These are phyloP conservation scores for Notocelia uddmanniana DNA, from an alignment of 2,888 invertebrate species.

Conservation along the genomic window DNA sequence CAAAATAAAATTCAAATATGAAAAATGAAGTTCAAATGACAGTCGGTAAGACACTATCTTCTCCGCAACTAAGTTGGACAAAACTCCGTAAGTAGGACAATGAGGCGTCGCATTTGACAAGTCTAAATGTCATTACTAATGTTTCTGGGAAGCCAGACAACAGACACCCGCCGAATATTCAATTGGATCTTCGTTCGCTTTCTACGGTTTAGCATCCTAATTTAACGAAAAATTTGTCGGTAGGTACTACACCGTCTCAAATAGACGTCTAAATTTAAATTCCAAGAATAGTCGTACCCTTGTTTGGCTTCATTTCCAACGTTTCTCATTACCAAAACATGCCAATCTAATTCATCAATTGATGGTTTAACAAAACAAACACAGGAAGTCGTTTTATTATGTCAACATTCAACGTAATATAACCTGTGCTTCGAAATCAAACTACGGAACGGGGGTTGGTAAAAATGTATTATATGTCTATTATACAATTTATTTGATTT, in stretches of 20 bases:
- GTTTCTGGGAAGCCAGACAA: slow-evolving; percentile 74
- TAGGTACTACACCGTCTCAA: neutral
- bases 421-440: slow-evolving; percentile 17
- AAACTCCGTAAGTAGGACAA: slow-evolving; percentile 60
- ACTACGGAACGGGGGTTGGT: slow-evolving; percentile 31
- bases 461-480: slow-evolving; percentile 19
- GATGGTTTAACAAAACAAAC: slow-evolving; percentile 45
- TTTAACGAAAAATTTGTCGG: neutral
- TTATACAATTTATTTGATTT: no score
- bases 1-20: no score
- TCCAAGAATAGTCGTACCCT: neutral
- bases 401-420: slow-evolving; percentile 39
- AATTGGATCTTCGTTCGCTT: slow-evolving; percentile 69
- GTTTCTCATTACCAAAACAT: slow-evolving; percentile 38
- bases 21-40: no score
- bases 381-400: slow-evolving; percentile 38
- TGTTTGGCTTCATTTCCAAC: slow-evolving; percentile 10
- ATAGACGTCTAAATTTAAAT: neutral
- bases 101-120: slow-evolving; percentile 68
- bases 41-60: neutral
- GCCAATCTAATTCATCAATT: slow-evolving; percentile 38
- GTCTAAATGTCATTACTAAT: slow-evolving; percentile 71
- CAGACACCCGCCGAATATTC: slow-evolving; percentile 72
- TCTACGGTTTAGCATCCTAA: slow-evolving; percentile 49
- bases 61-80: neutral